Percentiles rank a stretch among this genome's conserved stretches.
phyloP scores from a whole-genome alignment of 2,888 invertebrate species.

The Rotaria magnacalcarata region DNA sequence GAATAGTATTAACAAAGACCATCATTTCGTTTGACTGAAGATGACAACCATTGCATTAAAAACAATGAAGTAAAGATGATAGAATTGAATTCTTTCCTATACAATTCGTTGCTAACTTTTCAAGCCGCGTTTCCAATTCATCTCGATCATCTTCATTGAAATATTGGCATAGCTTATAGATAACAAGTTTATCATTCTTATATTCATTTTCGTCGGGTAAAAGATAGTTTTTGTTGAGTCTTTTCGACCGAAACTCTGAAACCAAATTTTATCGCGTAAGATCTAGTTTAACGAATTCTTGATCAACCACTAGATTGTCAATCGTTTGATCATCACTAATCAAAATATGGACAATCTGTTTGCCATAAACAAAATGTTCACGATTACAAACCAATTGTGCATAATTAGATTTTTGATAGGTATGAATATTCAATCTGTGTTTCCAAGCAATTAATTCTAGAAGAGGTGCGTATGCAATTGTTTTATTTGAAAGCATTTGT shows the following conservation, averaged over 20 bases:
- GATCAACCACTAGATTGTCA: neutral
- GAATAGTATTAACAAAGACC: neutral
- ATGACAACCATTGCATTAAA: neutral
- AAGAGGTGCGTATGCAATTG: neutral
- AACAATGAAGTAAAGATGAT: neutral
- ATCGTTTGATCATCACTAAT: neutral
- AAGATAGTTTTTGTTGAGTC: neutral
- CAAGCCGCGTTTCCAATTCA: neutral
- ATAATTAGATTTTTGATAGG: neutral
- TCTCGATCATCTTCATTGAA: neutral
- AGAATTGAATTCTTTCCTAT: neutral
- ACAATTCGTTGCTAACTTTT: neutral
- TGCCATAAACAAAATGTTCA: neutral
- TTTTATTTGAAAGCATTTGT: neutral
- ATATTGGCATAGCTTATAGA: neutral
- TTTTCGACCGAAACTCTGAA: neutral
- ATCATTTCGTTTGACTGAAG: neutral
- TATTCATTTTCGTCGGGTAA: neutral
- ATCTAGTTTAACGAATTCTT: neutral
- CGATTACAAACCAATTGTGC: neutral
- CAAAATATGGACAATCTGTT: neutral
- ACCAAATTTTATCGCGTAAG: neutral
- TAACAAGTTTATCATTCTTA: neutral
- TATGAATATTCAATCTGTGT: neutral
- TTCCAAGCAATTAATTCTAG: neutral